Evolutionary conservation across 2,797 vertebrate genomes (phyloP), one percentile per base, ranked within the genome.

Genomic region (Halcyon chelicuti): DNA sequence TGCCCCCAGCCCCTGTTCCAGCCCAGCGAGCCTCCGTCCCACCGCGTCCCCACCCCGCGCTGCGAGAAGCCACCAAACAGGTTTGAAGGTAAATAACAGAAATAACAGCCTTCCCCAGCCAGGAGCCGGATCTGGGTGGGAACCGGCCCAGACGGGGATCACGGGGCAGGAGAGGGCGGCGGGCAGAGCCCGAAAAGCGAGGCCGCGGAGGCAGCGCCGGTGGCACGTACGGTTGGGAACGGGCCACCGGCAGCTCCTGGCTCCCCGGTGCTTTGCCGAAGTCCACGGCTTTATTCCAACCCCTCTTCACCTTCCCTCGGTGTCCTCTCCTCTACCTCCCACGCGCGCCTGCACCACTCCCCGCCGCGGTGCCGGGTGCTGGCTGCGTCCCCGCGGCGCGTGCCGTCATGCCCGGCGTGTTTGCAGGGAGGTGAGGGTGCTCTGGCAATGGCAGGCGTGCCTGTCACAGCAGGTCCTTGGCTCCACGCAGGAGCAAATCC

Each of bases 81-180:
- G 98, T 98, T 98, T 97, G 96, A 97, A 96, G 84, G 92, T 96
- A 98, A 98, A 98, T 85, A 96, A 91, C 49, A 92, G 44, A 98
- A 98, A 98, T 85, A 96, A 91, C 49, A 92, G 44, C 85, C 18
- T 90, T 88, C 29, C 89, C 37, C 8, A 2, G 82, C 18, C 78
- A 40, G 90, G 77, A 95, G 90, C 86, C 16, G 62, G 94, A 95
- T 95, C 86, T 76, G 42, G 91, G 87, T 20, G 58, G 95, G 93
- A 92, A 75, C 51, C 49, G 33, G 71, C 93, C 86, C 94, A 71
- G 37, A 5, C 33, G 58, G 49, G 57, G 72, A 86, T 42, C 5
- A 1, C 1, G 1, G 83, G 73, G 44, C 0, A 20, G 73, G 88
- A 54, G 26, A 72, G 29, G 40, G 66, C 7, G 2, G 9, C 8